phyloP scores from a whole-genome alignment of 1,140 invertebrate genomes.

The Caenorhabditis briggsae region DNA sequence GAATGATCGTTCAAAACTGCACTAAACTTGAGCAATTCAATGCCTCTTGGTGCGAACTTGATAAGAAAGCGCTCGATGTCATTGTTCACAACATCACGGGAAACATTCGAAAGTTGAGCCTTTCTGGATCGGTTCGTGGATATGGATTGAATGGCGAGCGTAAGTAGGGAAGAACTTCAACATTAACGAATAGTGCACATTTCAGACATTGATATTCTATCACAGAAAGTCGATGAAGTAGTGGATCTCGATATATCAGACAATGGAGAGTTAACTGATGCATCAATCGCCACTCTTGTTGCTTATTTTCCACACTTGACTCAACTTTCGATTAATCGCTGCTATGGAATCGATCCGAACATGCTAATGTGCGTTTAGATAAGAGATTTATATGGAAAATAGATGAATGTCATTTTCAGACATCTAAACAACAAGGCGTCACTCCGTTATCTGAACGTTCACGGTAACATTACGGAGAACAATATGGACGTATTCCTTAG shows the following conservation, averaged over 20 bases:
- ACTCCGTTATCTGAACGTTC: conserved; percentile 6
- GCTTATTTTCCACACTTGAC: background rate
- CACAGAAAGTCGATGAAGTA: background rate
- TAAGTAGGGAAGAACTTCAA: background rate
- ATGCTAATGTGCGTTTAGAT: background rate
- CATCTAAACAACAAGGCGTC: conserved; percentile 16
- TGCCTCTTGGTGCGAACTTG: background rate
- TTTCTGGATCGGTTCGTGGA: background rate
- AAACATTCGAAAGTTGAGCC: background rate
- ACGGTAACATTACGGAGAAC: background rate
- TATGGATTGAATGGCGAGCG: background rate
- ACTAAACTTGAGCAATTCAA: conserved; percentile 12
- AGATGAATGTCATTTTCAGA: background rate
- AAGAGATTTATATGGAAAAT: background rate
- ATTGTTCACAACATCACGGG: background rate
- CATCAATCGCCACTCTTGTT: background rate
- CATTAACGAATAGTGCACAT: background rate
- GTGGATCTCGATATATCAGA: conserved; percentile 24
- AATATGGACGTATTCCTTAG: conserved; percentile 6
- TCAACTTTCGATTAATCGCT: conserved; percentile 1
- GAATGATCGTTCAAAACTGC: background rate
- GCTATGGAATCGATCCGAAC: conserved; percentile 19
- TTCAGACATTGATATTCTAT: background rate
- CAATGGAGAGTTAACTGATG: background rate
- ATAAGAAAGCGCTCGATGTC: background rate